Conservation (phyloP, 2,797 vertebrate genomes). For the Phalloptychus januarius region DNA sequence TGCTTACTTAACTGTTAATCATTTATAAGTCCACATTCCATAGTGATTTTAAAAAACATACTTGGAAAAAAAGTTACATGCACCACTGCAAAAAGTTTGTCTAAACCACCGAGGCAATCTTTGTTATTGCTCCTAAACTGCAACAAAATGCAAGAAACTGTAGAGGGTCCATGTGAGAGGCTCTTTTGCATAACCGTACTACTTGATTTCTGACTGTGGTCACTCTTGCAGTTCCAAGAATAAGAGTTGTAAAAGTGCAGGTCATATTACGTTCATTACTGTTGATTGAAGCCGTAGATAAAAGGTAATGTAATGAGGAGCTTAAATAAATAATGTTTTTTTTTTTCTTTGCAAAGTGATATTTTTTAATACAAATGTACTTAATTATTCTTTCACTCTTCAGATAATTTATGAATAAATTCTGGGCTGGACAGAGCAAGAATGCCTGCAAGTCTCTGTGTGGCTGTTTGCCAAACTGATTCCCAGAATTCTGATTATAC, state of each 20-base stretch:
- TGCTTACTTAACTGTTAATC: too few species aligned
- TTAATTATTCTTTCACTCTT: not conserved
- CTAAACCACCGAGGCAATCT: not conserved
- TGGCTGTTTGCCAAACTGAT: constrained; percentile 57
- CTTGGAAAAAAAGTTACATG: not conserved
- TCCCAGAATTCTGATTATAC: constrained; percentile 69
- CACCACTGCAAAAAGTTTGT: not conserved
- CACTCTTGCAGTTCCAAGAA: not conserved
- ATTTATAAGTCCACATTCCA: too few species aligned
- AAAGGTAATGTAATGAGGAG: not conserved
- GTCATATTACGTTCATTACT: not conserved
- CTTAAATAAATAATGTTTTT: not conserved
- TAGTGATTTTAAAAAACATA: too few species aligned
- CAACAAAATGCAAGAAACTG: not conserved
- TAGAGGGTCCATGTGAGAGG: not conserved
- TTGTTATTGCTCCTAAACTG: not conserved
- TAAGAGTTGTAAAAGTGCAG: not conserved
- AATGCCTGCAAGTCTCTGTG: constrained; percentile 48
- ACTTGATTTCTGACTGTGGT: not conserved
- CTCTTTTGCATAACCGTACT: not conserved
- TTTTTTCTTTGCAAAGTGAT: not conserved
- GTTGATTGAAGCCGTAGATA: not conserved
- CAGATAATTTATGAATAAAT: constrained; percentile 2
- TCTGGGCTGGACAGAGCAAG: constrained; percentile 10
- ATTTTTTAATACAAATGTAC: not conserved